These are phyloP conservation scores for Amiota minor DNA, from an alignment of 2,888 invertebrate genomes.

Conservation along the genomic window DNA sequence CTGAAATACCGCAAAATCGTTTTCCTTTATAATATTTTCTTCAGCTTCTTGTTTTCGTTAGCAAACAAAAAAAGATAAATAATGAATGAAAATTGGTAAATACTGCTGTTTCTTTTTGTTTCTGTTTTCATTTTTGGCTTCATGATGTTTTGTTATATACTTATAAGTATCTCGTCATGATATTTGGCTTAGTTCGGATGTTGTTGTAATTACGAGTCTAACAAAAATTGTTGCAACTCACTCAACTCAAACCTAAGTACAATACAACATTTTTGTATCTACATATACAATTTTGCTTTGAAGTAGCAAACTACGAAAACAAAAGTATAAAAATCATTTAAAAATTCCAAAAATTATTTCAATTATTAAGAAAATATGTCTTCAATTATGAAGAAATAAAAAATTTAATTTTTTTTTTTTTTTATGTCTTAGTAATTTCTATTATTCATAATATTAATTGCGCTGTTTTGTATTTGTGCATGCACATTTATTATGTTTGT, in stretches of 20 bases:
- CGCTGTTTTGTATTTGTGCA: too few species aligned
- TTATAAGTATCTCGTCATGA: neutral
- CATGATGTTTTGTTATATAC: neutral
- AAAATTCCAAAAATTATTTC: conserved; percentile 22
- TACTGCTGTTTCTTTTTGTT: conserved; percentile 27
- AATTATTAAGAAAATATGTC: conserved; percentile 47
- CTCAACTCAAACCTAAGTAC: too few species aligned
- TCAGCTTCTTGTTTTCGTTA: neutral
- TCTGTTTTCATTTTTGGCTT: neutral
- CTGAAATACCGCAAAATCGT: conserved; percentile 42
- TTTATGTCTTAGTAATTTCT: too few species aligned
- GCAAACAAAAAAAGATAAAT: conserved; percentile 16
- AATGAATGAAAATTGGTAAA: conserved; percentile 35
- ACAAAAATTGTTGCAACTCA: conserved; percentile 25
- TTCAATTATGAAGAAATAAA: conserved; percentile 31
- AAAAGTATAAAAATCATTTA: too few species aligned
- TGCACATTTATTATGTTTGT: too few species aligned
- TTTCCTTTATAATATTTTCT: conserved; percentile 23
- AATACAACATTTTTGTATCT: too few species aligned
- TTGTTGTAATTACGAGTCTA: conserved; percentile 31
- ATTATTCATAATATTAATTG: too few species aligned
- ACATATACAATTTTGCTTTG: too few species aligned
- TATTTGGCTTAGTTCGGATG: conserved; percentile 33
- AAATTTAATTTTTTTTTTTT: too few species aligned
- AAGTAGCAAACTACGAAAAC: too few species aligned